A percentile compares a stretch with the other conserved stretches of the same genome.
These are phyloP conservation scores for Malurus melanocephalus DNA, from an alignment of 2,113 vertebrate species.

Conservation along the genomic window DNA sequence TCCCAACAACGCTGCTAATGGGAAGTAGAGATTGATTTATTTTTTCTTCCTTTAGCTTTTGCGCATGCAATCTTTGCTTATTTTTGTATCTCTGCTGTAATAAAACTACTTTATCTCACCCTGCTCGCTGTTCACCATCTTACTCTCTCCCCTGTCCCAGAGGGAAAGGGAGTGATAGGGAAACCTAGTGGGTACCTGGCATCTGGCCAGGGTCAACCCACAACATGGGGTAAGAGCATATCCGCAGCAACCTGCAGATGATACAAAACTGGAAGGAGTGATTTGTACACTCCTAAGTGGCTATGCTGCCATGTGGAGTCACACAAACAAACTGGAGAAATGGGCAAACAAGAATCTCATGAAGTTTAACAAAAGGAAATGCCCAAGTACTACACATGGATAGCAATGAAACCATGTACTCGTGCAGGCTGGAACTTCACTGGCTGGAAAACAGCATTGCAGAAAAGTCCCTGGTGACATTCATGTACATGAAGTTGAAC, in stretches of 20 bases:
- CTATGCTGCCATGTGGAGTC: background rate
- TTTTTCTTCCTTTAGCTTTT: too few species aligned
- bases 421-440: background rate
- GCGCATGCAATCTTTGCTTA: too few species aligned
- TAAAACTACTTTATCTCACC: too few species aligned
- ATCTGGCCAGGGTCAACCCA: too few species aligned
- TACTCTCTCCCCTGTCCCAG: too few species aligned
- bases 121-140: too few species aligned
- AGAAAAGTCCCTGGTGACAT: background rate
- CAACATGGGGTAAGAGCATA: background rate
- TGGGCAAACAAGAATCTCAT: background rate
- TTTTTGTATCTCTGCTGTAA: too few species aligned
- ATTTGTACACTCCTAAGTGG: background rate
- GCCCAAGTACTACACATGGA: background rate
- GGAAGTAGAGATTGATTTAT: too few species aligned
- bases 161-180: too few species aligned
- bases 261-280: background rate
- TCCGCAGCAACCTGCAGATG: background rate
- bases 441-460: background rate
- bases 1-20: too few species aligned
- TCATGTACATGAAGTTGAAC: background rate
- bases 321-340: background rate
- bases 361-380: background rate
- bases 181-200: too few species aligned
- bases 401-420: background rate